These are phyloP conservation scores for Sminthopsis crassicaudata DNA, from an alignment of 2,113 vertebrate species.

Conservation along the genomic window DNA sequence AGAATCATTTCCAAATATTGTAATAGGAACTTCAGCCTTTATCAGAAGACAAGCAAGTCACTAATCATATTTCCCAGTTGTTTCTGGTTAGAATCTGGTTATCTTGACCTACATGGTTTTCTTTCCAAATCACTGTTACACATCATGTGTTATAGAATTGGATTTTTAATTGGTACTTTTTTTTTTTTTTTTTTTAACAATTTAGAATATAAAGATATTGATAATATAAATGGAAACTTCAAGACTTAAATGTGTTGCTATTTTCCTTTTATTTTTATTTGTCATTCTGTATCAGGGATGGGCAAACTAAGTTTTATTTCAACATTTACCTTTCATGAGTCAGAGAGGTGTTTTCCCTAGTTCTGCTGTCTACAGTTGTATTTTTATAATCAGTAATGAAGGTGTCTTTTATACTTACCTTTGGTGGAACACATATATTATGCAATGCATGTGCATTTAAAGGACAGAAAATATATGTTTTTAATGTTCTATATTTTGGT, in stretches of 20 bases:
- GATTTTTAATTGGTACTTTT: no score
- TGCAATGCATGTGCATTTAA: background rate
- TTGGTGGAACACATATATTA: background rate
- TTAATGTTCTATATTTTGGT: no score
- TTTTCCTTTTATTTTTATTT: background rate
- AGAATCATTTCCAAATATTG: background rate
- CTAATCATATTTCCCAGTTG: no score
- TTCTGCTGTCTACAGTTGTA: background rate
- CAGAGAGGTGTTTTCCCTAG: background rate
- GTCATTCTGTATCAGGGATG: background rate
- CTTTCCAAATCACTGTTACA: background rate
- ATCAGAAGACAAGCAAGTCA: background rate
- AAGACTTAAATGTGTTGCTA: no score
- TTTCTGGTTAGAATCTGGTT: background rate
- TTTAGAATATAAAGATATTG: background rate
- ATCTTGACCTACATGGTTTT: accelerated
- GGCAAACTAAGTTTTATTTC: background rate
- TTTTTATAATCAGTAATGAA: background rate
- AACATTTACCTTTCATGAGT: background rate
- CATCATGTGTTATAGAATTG: background rate
- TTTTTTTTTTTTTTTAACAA: background rate
- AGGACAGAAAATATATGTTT: background rate
- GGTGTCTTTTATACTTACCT: background rate
- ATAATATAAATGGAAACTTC: background rate
- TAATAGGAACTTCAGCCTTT: background rate